Base-by-base conservation (phyloP, 2,888 invertebrate species). In the Psylliodes chrysocephalus region DNA sequence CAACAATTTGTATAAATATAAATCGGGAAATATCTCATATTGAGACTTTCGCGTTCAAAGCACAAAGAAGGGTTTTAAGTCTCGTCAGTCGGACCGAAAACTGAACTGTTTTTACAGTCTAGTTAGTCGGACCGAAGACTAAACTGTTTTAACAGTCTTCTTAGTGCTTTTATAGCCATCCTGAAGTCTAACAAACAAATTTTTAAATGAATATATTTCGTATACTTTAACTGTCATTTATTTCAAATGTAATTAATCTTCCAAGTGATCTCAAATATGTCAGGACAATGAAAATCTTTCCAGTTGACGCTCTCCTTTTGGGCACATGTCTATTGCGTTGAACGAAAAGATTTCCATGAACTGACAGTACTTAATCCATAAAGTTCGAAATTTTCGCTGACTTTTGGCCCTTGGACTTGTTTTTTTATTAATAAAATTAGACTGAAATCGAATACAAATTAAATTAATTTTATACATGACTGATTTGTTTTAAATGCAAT, bases 371-470 rank as follows among this genome's bases (percentile, higher is more conserved):
- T 47, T 49, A 57, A 38, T 33, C 33, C 38, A 28, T 6, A 38
- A 54, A 2, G 28, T 47, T 47, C 14, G 35, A 57, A 57, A 35
- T 49, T 57, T 15, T 56, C 18, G 35, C 25, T 22, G 30, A 47
- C 18, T 33, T 56, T 57, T 56, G 56, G 56, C 47, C 25, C 46
- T 57, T 49, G 49, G 49, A 49, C 30, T 49, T 19, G 25, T 49
- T 49, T 49, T n/a, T 42, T 18, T n/a, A n/a, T n/a, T n/a, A n/a
- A n/a, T n/a, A 70, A 67, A 71, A 63, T 76, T 77, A 79, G 80
- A 80, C 80, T 80, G 80, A 80, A 75, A 73, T 75, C 72, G 68
- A n/a, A 77, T 72, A 74, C 73, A 74, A 72, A 74, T 75, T 74
- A 49, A 46, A 35, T 57, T 25, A 18, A 75, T 77, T n/a, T 75